A percentile compares a stretch with the other conserved stretches of the same genome.
Evolutionary conservation across 1,140 invertebrate species (phyloP).

Genomic region (Papilio polytes): DNA sequence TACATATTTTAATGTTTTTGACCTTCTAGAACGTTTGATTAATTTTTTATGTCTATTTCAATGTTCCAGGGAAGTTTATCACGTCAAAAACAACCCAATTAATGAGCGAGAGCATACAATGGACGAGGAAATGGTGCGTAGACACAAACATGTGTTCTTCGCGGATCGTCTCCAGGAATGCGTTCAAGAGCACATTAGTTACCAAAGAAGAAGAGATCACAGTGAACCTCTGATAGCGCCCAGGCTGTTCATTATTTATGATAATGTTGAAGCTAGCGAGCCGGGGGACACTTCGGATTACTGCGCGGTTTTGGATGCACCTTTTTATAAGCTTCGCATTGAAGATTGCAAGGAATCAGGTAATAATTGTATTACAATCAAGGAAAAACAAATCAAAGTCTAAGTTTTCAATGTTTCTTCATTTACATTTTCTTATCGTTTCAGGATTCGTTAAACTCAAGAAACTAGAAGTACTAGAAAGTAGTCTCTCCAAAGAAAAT

Average conservation of each 20-base stretch:
- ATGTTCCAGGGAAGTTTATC: conserved; percentile 71
- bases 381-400: background rate
- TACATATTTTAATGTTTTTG: background rate
- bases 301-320: conserved; percentile 85
- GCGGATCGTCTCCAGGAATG: conserved; percentile 87
- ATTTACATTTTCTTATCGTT: conserved; percentile 46
- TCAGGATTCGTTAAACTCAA: conserved; percentile 85
- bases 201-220: conserved; percentile 61
- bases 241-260: conserved; percentile 88
- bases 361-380: conserved; percentile 54
- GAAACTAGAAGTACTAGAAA: conserved; percentile 80
- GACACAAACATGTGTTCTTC: conserved; percentile 85
- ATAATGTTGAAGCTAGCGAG: conserved; percentile 90
- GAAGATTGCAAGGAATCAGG: conserved; percentile 86
- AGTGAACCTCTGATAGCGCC: conserved; percentile 86
- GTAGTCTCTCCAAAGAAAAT: conserved; percentile 62
- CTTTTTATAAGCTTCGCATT: conserved; percentile 87
- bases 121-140: conserved; percentile 81
- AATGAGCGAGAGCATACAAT: conserved; percentile 73
- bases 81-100: conserved; percentile 77
- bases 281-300: conserved; percentile 86
- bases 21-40: background rate
- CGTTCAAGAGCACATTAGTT: conserved; percentile 82
- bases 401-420: background rate
- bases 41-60: conserved; percentile 9